Conservation (phyloP, 2,113 vertebrate species). For the Regulus satrapa region DNA sequence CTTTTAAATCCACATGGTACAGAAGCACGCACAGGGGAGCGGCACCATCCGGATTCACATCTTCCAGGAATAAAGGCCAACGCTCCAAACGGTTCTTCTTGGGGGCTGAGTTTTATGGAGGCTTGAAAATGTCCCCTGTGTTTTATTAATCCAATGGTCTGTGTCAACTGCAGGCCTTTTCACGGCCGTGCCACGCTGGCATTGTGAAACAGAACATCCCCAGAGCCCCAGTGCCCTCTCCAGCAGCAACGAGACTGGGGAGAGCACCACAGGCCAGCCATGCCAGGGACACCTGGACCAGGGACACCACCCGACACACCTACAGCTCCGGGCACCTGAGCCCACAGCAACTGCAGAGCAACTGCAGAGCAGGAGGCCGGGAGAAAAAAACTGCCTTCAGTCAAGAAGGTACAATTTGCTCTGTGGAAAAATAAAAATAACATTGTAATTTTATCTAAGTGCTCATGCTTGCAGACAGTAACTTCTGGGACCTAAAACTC, state of each 20-base stretch:
- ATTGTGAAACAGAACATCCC: not conserved
- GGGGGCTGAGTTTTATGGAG: not conserved
- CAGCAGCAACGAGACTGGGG: rapidly evolving
- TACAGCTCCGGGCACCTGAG: not conserved
- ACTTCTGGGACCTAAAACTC: not conserved
- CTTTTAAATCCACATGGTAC: rapidly evolving
- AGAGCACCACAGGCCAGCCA: no score
- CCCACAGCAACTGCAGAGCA: not conserved
- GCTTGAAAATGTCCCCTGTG: not conserved
- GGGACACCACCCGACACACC: no score
- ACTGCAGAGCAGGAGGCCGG: rapidly evolving
- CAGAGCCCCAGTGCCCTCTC: not conserved
- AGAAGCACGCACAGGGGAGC: not conserved
- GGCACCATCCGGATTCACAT: rapidly evolving
- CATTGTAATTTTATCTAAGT: not conserved
- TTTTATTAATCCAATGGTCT: not conserved
- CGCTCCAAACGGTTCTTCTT: not conserved
- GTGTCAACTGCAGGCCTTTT: not conserved
- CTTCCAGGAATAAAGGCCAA: not conserved
- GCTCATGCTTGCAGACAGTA: not conserved
- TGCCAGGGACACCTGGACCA: no score
- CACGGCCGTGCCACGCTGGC: not conserved
- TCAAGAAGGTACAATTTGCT: not conserved
- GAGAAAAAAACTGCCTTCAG: not conserved
- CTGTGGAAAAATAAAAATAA: not conserved